Conservation (phyloP, 1,140 invertebrate genomes). For the Nasonia longicornis region DNA sequence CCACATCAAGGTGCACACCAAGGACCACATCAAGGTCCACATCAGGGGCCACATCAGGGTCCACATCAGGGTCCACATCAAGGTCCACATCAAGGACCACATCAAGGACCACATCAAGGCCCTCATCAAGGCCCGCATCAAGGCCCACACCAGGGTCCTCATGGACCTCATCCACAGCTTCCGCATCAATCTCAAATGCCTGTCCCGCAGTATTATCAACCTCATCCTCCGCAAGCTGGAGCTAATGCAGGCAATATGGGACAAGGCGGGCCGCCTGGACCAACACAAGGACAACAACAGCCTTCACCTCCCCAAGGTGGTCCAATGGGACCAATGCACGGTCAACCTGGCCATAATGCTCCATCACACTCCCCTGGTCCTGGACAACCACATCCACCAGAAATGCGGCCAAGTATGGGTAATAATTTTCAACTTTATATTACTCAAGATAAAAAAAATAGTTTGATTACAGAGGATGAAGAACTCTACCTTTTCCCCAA, state of each 20-base stretch:
- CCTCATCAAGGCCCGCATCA: slow-evolving; percentile 29
- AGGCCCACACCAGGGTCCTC: slow-evolving; percentile 27
- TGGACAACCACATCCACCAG: slow-evolving; percentile 40
- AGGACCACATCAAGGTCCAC: slow-evolving; percentile 23
- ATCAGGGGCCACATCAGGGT: slow-evolving; percentile 3
- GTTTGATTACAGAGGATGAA: no score
- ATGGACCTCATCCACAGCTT: slow-evolving; percentile 37
- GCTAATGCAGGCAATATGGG: slow-evolving; percentile 39
- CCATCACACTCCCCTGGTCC: slow-evolving; percentile 41
- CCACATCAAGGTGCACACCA: slow-evolving; percentile 35
- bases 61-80: slow-evolving; percentile 31
- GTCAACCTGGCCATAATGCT: slow-evolving; percentile 35
- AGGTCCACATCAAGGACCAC: background rate
- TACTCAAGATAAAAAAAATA: no score
- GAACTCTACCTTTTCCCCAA: no score
- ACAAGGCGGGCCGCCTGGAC: slow-evolving; percentile 38
- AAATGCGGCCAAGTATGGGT: slow-evolving; percentile 41
- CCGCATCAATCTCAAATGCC: slow-evolving; percentile 41
- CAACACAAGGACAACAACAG: slow-evolving; percentile 33
- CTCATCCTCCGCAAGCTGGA: slow-evolving; percentile 43
- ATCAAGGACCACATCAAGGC: slow-evolving; percentile 28
- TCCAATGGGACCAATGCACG: slow-evolving; percentile 36
- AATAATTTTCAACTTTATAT: background rate
- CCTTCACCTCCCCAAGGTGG: slow-evolving; percentile 37
- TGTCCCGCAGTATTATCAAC: slow-evolving; percentile 46